These are phyloP conservation scores for Pedionomus torquatus DNA, from an alignment of 2,113 vertebrate genomes.

Conservation along the genomic window DNA sequence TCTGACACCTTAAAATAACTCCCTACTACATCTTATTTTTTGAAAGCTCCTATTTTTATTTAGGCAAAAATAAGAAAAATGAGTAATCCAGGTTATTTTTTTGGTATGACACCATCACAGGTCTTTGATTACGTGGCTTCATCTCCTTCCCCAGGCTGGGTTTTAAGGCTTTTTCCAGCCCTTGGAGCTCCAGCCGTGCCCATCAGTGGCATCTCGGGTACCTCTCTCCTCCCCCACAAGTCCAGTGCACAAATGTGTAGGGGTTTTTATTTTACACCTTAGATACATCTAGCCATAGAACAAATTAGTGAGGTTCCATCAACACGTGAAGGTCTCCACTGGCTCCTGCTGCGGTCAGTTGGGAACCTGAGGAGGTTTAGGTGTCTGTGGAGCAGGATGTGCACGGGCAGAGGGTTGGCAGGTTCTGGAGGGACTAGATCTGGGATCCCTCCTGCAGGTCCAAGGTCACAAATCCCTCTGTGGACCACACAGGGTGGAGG, in stretches of 20 bases:
- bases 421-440: neutral
- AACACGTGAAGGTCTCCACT: fast-evolving
- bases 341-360: neutral
- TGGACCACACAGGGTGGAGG: fast-evolving
- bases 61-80: neutral
- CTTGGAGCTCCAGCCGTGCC: neutral
- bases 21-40: neutral
- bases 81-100: neutral
- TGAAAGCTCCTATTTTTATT: neutral
- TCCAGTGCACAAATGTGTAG: neutral
- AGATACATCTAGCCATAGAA: neutral
- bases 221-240: neutral
- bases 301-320: fast-evolving
- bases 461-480: neutral
- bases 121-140: neutral
- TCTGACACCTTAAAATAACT: neutral
- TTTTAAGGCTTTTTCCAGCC: neutral
- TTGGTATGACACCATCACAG: neutral
- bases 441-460: neutral
- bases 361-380: neutral
- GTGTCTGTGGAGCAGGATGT: neutral
- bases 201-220: neutral
- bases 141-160: neutral
- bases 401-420: neutral
- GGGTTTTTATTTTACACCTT: neutral